Conservation (phyloP, 2,113 vertebrate species). For the Cyprinodon variegatus region DNA sequence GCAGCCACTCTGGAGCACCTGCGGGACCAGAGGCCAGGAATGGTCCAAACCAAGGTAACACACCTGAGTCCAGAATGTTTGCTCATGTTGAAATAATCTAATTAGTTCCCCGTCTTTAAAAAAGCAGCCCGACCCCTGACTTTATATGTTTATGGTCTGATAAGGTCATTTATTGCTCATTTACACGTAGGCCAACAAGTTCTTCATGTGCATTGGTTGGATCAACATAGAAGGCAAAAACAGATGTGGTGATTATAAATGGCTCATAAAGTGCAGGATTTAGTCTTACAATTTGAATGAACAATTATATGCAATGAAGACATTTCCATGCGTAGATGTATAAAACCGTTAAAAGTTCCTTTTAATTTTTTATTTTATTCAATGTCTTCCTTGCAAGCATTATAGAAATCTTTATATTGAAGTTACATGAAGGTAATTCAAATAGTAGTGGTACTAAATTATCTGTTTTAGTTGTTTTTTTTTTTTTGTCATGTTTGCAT, state of each 20-base stretch:
- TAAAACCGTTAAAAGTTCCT: too few species aligned
- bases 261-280: not conserved
- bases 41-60: constrained; percentile 98
- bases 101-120: not conserved
- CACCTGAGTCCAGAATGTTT: constrained; percentile 4
- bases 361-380: too few species aligned
- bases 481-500: too few species aligned
- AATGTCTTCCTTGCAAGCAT: not conserved
- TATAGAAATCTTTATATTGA: not conserved
- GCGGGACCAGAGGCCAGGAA: constrained; percentile 94
- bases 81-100: constrained; percentile 1
- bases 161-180: not conserved
- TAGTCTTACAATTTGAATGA: not conserved
- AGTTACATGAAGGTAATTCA: not conserved
- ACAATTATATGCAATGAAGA: not conserved
- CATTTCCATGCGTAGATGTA: too few species aligned
- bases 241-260: too few species aligned
- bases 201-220: not conserved
- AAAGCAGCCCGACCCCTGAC: not conserved
- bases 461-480: too few species aligned
- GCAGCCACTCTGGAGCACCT: constrained; percentile 97
- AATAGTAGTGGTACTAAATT: too few species aligned
- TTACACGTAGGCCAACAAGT: not conserved
- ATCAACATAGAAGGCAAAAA: not conserved
- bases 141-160: not conserved